Evolutionary conservation across 2,113 vertebrate species (phyloP).

Genomic region (Falcunculus frontatus): DNA sequence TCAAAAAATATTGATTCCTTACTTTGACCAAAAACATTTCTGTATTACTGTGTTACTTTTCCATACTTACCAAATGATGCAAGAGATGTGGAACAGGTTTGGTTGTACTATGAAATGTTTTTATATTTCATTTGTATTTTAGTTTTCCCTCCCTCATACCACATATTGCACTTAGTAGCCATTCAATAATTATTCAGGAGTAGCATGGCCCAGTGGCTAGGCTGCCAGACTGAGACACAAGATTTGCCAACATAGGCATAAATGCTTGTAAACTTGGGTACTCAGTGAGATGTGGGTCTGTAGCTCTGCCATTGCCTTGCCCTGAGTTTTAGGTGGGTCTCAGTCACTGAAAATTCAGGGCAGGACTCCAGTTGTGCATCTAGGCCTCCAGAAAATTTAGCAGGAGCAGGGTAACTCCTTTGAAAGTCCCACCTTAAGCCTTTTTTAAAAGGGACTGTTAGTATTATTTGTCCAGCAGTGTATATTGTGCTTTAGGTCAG

Average conservation of each 20-base stretch:
- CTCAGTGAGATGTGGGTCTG: not conserved
- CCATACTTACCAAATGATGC: not conserved
- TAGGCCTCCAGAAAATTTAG: not conserved
- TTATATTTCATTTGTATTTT: not conserved
- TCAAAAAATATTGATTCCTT: constrained; percentile 4
- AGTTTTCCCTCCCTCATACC: not conserved
- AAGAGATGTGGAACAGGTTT: not conserved
- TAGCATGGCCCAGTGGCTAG: not conserved
- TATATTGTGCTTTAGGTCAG: not conserved
- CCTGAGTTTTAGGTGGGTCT: not conserved
- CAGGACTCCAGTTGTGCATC: not conserved
- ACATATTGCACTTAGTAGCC: not conserved
- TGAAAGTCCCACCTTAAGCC: not conserved
- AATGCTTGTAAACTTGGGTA: not conserved
- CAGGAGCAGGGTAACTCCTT: not conserved
- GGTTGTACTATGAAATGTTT: not conserved
- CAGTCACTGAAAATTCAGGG: not conserved
- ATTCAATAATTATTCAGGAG: not conserved
- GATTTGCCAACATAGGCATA: not conserved
- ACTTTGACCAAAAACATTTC: constrained; percentile 41
- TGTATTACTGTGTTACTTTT: not conserved
- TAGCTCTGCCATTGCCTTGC: not conserved
- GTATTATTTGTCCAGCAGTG: not conserved
- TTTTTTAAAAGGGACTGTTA: not conserved
- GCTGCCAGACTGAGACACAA: not conserved